A percentile compares a stretch with the other conserved stretches of the same genome.
These are phyloP conservation scores for Cerastis leucographa DNA, from an alignment of 2,888 invertebrate genomes.

Conservation along the genomic window DNA sequence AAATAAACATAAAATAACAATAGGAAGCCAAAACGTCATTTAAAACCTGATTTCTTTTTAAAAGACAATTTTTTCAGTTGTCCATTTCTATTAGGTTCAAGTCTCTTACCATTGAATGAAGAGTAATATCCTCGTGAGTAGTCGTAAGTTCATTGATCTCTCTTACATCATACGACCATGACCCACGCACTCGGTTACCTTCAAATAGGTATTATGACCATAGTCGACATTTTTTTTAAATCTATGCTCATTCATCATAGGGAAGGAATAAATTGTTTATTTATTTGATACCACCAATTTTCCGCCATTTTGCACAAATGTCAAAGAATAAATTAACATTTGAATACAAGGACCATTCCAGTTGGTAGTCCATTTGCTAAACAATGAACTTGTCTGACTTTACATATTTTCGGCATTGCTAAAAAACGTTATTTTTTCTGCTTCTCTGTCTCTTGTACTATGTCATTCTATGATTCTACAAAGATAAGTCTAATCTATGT, in stretches of 20 bases:
- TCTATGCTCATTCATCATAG: too few relatives aligned
- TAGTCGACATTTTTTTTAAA: too few relatives aligned
- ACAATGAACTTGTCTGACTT: background rate
- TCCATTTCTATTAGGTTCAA: background rate
- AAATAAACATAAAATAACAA: background rate
- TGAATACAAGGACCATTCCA: background rate
- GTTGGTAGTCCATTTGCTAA: background rate
- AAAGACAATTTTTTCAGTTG: background rate
- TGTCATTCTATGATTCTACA: background rate
- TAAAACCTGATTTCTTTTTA: background rate
- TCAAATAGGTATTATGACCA: too few relatives aligned
- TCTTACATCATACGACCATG: constrained; percentile 18
- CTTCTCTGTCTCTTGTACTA: background rate
- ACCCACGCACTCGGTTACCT: background rate
- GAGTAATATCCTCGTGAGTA: background rate
- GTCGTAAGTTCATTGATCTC: constrained; percentile 26
- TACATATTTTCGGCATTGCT: background rate
- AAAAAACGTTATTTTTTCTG: background rate
- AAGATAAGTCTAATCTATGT: background rate
- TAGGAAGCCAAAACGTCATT: background rate
- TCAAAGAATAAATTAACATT: background rate
- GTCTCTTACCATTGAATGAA: background rate
- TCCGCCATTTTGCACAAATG: background rate
- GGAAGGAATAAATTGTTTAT: too few relatives aligned
- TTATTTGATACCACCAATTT: background rate